Base-by-base conservation (phyloP, 1,140 invertebrate species). In the Drosophila kohkoa region DNA sequence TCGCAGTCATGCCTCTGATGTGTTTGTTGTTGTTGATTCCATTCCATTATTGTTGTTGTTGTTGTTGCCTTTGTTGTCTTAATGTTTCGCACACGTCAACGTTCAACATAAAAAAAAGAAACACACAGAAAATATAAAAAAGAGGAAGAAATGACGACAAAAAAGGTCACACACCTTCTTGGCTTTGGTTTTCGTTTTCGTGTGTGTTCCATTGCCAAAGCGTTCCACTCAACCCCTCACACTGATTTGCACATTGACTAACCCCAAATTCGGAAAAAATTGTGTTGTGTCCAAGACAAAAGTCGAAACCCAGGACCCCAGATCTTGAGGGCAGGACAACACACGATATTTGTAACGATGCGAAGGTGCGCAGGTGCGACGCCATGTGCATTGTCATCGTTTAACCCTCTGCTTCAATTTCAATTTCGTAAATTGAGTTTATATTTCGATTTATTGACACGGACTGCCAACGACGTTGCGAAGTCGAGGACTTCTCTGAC, bases 371-470 rank as follows among this genome's bases (percentile, higher is more conserved):
- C 82, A 88, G 83, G 81, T 83, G 81, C 73, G 62, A 45, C 72
- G 63, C 35, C 49, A 46, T 69, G 65, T 70, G 65, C 60, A 65
- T 55, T 66, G 60, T 58, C 67, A 76, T 79, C 72, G 71, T 81
- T 88, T 83, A 83, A 88, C 80, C 83, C 83, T 78, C 66, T 59
- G 73, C 74, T 89, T 88, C 83, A 83, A 88, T 88, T 88, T 80
- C 73, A 88, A 83, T 87, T 83, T 87, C 73, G 81, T 88, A 89
- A 88, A 88, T 88, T 88, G 83, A 89, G 85, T 83, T 88, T 88
- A 83, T 79, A 89, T 83, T 88, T 89, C 83, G 83, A 88, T 88
- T 88, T 88, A 88, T 88, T 88, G 83, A 88, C 83, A 83, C 67
- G 63, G 57, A 77, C 70, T 52, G 5, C 66, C 67, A 82, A 67